Conservation (phyloP, 2,113 vertebrate species). For the Ciconia stormi region DNA sequence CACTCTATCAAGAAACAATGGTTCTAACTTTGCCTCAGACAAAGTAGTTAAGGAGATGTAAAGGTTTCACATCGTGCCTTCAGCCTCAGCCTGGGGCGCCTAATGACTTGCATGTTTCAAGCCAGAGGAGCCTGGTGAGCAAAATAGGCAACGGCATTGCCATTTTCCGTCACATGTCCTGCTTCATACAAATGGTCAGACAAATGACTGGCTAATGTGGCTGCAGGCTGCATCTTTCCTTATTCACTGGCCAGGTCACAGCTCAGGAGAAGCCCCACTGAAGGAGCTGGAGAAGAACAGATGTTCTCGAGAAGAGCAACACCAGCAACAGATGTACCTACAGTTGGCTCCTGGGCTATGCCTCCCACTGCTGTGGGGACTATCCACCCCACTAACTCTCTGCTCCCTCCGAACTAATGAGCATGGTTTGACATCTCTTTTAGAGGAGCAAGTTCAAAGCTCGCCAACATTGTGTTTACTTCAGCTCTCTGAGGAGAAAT, state of each 20-base stretch:
- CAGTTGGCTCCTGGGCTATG: background rate
- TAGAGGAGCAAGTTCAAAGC: background rate
- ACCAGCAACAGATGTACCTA: background rate
- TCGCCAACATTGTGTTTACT: background rate
- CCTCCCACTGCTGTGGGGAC: background rate
- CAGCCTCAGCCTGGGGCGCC: background rate
- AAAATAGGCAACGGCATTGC: background rate
- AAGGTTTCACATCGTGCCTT: background rate
- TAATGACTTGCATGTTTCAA: background rate
- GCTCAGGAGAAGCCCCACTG: background rate
- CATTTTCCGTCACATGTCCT: background rate
- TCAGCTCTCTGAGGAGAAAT: background rate
- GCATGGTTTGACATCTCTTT: background rate
- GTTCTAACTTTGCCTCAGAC: background rate
- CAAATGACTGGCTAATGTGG: background rate
- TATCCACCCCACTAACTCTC: background rate
- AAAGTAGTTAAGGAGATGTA: background rate
- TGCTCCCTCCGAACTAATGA: background rate
- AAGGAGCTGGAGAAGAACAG: background rate
- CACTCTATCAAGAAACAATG: background rate
- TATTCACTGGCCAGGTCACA: background rate
- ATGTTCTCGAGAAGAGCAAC: background rate
- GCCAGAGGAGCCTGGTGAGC: background rate
- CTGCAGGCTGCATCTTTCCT: background rate
- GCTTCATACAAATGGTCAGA: background rate